Conservation (phyloP, 2,113 vertebrate genomes). For the Haemorhous mexicanus region DNA sequence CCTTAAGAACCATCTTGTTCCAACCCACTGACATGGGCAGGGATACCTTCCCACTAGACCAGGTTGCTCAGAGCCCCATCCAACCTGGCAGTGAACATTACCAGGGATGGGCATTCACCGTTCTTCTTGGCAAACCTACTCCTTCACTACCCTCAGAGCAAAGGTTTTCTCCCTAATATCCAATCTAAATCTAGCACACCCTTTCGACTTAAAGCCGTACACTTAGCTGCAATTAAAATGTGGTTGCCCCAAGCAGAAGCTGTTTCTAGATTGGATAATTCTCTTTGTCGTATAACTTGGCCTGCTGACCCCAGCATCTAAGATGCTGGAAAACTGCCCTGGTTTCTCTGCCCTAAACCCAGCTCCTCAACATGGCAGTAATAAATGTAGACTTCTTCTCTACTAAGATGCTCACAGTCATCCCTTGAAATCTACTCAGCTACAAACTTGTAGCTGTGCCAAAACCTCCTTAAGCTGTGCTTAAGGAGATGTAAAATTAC, state of each 20-base stretch:
- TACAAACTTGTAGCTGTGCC: neutral
- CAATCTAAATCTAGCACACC: neutral
- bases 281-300: neutral
- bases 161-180: neutral
- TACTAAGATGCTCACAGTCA: neutral
- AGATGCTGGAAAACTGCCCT: neutral
- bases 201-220: neutral
- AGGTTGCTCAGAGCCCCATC: neutral
- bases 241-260: neutral
- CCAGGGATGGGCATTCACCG: too few relatives aligned
- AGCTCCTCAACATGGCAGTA: neutral
- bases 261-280: neutral
- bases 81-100: neutral
- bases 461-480: neutral
- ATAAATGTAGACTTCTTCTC: neutral
- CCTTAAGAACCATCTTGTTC: neutral
- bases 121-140: neutral
- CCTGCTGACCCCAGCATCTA: neutral
- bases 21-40: neutral
- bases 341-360: neutral
- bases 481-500: neutral
- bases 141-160: neutral
- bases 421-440: neutral
- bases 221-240: neutral
- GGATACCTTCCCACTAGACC: neutral